Conservation (phyloP, 2,113 vertebrate genomes). For the Brachypodius melanocephalos region DNA sequence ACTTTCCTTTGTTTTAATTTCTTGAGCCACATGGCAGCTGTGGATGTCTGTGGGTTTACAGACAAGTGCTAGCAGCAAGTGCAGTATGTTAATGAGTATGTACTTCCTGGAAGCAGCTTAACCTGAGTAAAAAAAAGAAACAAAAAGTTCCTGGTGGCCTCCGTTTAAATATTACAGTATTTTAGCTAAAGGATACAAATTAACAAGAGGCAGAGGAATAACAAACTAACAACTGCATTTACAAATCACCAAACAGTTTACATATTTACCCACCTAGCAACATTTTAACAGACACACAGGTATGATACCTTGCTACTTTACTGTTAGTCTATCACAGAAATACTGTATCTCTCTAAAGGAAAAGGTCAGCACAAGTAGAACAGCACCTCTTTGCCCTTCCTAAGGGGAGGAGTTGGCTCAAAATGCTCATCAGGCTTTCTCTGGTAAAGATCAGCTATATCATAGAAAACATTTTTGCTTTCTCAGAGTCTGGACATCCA, state of each 20-base stretch:
- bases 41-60: background rate
- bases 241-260: background rate
- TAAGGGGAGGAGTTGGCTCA: background rate
- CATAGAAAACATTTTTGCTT: background rate
- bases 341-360: background rate
- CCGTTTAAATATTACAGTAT: background rate
- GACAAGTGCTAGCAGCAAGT: background rate
- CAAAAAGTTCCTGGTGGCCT: background rate
- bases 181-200: background rate
- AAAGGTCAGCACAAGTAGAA: background rate
- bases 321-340: background rate
- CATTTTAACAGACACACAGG: background rate
- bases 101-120: background rate
- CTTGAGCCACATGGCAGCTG: background rate
- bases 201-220: background rate
- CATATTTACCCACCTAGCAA: background rate
- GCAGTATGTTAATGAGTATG: background rate
- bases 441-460: background rate
- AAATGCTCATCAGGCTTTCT: background rate
- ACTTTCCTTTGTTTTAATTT: slow-evolving; percentile 2
- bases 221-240: background rate
- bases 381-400: background rate
- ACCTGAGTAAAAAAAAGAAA: background rate
- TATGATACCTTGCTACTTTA: background rate
- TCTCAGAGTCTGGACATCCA: background rate